These are phyloP conservation scores for Ascidia mentula DNA, from an alignment of 23 tunicate genomes.

Conservation along the genomic window DNA sequence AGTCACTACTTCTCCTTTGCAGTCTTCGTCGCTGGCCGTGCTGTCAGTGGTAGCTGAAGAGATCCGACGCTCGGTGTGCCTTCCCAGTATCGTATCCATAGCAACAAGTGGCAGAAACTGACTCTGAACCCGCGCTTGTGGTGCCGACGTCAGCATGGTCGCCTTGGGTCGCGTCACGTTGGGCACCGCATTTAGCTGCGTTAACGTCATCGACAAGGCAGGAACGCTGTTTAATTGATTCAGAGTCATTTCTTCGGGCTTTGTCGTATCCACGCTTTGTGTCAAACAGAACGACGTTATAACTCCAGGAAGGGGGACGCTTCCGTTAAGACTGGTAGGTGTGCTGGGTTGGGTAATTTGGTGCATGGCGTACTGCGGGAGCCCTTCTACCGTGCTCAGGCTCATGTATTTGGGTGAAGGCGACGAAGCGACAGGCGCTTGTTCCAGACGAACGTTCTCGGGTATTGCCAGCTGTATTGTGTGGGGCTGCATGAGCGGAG, in stretches of 20 bases:
- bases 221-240: conserved; percentile 50
- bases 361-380: conserved; percentile 34
- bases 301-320: background rate
- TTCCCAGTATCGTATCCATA: conserved; percentile 48
- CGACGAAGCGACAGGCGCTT: background rate
- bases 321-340: background rate
- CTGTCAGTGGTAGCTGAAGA: conserved; percentile 63
- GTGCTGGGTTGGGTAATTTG: background rate
- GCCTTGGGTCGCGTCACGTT: conserved; percentile 23
- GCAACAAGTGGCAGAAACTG: conserved; percentile 63
- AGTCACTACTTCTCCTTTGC: too few species aligned
- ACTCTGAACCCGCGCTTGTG: conserved; percentile 22
- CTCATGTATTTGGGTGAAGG: conserved; percentile 34
- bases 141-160: background rate
- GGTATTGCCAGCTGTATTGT: conserved; percentile 2
- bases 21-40: conserved; percentile 49
- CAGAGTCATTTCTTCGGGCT: conserved; percentile 43
- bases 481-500: background rate
- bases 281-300: background rate
- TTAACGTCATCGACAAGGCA: conserved; percentile 54
- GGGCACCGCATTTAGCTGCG: conserved; percentile 78
- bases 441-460: background rate
- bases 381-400: background rate
- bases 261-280: conserved; percentile 9
- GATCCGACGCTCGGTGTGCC: conserved; percentile 30